A percentile compares a stretch with the other conserved stretches of the same genome.
Conservation (phyloP, 2,888 invertebrate genomes). For the Amiota minor region DNA sequence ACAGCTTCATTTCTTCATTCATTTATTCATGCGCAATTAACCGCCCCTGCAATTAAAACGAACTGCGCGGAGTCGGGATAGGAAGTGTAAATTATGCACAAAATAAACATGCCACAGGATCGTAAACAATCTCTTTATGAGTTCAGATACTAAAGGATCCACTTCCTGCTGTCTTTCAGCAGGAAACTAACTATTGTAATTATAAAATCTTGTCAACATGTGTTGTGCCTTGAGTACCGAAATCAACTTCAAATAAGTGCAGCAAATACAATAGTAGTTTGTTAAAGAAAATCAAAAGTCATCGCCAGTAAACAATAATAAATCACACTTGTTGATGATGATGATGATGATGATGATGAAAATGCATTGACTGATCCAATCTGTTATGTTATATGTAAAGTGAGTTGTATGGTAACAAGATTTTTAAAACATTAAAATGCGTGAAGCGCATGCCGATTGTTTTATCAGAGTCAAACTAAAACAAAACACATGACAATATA, state of each 20-base stretch:
- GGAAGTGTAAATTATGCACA: conserved; percentile 9
- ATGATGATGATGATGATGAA: background rate
- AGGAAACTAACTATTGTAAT: background rate
- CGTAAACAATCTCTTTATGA: background rate
- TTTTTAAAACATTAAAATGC: background rate
- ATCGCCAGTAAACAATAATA: conserved; percentile 6
- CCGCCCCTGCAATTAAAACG: conserved; percentile 1
- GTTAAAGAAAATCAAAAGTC: background rate
- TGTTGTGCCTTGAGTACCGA: conserved; percentile 42
- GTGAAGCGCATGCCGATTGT: conserved; percentile 1
- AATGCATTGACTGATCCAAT: background rate
- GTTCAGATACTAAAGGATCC: too few species aligned
- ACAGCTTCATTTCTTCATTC: too few species aligned
- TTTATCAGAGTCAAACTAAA: too few species aligned
- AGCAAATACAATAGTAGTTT: conserved; percentile 2
- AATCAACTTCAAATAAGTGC: conserved; percentile 46
- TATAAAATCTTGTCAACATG: conserved; percentile 52
- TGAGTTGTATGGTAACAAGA: too few species aligned
- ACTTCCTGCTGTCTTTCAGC: background rate
- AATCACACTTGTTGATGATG: conserved; percentile 20
- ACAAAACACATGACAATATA: background rate
- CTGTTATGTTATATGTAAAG: too few species aligned
- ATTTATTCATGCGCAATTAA: background rate
- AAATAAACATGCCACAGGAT: conserved; percentile 21
- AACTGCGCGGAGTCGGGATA: background rate